Base-by-base conservation (phyloP, 92 coral and sea anemone species). In the Paragorgia papillata region DNA sequence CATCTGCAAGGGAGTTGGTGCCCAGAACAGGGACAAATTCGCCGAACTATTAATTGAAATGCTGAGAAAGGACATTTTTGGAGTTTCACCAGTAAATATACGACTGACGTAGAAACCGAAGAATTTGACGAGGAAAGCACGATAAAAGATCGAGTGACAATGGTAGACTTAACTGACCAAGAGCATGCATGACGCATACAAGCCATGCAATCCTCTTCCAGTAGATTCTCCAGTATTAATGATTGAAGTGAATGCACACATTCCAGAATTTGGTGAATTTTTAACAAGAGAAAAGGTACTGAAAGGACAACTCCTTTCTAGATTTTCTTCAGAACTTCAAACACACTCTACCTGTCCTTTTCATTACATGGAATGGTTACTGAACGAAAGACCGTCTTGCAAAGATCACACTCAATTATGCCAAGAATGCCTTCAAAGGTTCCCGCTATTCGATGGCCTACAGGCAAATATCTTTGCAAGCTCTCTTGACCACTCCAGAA, bases 281-380 rank as follows among this genome's bases (percentile, higher is more conserved):
- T 32, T 86, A 12, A 75, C 73, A 14, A n/a, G n/a, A n/a, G n/a
- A n/a, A n/a, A n/a, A n/a, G n/a, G n/a, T n/a, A 21, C 48, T 74
- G 4, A 80, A 67, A 62, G 85, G 85, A 12, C 62, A 74, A 20
- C 44, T 81, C 22, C 63, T 85, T 29, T 44, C 79, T 1, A 84
- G 80, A 22, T 85, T 85, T 75, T 68, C 76, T 20, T 18, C 56
- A 26, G 61, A 80, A 58, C 61, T n/a, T 85, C 13, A 65, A 61
- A 6, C 32, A 28, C 67, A 61, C 32, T 61, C 32, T n/a, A 61
- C 67, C n/a, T 61, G 67, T 32, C 37, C 67, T n/a, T 71, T 70
- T 21, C 89, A 85, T 41, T 85, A 85, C 61, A 80, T 85, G 89
- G 35, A 65, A 60, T 85, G 81, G 81, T 74, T 67, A 48, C 62